Evolutionary conservation across 2,113 vertebrate genomes (phyloP).

Genomic region (Theristicus caerulescens): DNA sequence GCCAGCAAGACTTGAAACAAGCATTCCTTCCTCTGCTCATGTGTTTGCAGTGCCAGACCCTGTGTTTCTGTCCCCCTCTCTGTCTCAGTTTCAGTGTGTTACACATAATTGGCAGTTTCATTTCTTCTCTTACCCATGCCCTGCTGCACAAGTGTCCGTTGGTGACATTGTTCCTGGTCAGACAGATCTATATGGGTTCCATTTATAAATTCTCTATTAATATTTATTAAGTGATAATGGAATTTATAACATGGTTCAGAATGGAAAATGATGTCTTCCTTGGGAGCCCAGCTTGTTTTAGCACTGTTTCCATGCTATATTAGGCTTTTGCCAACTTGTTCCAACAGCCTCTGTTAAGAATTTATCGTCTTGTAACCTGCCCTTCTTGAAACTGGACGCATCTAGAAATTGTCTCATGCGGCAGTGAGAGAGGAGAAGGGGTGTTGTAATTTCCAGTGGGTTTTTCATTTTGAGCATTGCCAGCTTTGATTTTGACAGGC

Average conservation of each 20-base stretch:
- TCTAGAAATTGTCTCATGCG: conserved; percentile 27
- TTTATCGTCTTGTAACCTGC: conserved; percentile 39
- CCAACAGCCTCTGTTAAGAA: conserved; percentile 16
- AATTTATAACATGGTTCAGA: conserved; percentile 57
- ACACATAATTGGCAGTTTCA: neutral
- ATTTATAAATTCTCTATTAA: conserved; percentile 70
- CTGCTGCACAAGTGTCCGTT: neutral
- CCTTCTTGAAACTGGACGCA: conserved; percentile 38
- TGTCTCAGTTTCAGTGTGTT: neutral
- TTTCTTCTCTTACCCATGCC: neutral
- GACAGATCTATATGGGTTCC: conserved; percentile 16
- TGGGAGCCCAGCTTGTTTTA: conserved; percentile 38
- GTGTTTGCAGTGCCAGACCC: neutral
- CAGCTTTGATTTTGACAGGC: conserved; percentile 6
- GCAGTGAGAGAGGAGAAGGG: neutral
- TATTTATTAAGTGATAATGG: conserved; percentile 70
- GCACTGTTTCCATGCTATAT: conserved; percentile 39
- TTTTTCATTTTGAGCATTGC: conserved; percentile 22
- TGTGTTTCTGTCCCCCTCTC: neutral
- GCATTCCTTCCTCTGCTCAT: neutral
- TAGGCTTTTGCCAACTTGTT: conserved; percentile 37
- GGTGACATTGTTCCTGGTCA: conserved; percentile 30
- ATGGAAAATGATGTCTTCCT: conserved; percentile 52
- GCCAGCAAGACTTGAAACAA: neutral
- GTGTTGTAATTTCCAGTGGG: neutral